phyloP scores from a whole-genome alignment of 2,888 invertebrate genomes.

The Nectonema munidae region DNA sequence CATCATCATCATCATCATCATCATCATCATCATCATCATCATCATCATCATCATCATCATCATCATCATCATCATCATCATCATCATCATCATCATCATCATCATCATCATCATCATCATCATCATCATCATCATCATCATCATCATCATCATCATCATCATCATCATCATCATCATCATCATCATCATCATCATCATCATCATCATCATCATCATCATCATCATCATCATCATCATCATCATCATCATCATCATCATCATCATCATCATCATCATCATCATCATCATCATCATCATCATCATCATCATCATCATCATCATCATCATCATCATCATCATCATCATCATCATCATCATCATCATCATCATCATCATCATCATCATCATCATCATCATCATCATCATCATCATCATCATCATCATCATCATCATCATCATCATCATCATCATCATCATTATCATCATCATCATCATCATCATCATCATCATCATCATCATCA shows the following conservation, averaged over 20 bases:
- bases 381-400: constrained; percentile 11
- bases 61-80: constrained; percentile 12
- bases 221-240: constrained; percentile 12
- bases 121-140: constrained; percentile 12
- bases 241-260: constrained; percentile 12
- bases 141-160: constrained; percentile 12
- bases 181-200: constrained; percentile 12
- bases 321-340: constrained; percentile 12
- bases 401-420: constrained; percentile 12
- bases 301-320: constrained; percentile 12
- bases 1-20: constrained; percentile 12
- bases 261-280: constrained; percentile 12
- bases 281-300: constrained; percentile 12
- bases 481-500: constrained; percentile 12
- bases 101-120: constrained; percentile 12
- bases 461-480: constrained; percentile 12
- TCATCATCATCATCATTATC: constrained; percentile 11
- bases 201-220: constrained; percentile 12
- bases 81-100: constrained; percentile 12
- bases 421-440: constrained; percentile 12
- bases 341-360: constrained; percentile 12
- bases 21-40: constrained; percentile 12
- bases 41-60: constrained; percentile 12
- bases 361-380: background rate
- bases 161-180: constrained; percentile 12